phyloP scores from a whole-genome alignment of 2,888 invertebrate genomes.

The Carcina quercana region DNA sequence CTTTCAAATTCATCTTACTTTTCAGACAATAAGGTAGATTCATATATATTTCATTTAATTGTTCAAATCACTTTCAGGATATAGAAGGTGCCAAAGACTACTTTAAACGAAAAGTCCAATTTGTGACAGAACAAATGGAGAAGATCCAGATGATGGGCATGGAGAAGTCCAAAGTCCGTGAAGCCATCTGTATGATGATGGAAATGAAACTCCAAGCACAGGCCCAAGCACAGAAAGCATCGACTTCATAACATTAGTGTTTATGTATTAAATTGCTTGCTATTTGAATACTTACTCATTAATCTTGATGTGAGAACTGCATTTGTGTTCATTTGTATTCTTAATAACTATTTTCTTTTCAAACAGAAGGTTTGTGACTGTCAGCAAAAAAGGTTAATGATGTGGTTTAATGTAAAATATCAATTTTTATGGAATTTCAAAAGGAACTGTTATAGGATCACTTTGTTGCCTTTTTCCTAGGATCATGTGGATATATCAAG shows the following conservation, averaged over 20 bases:
- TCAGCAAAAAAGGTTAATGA: too few species aligned
- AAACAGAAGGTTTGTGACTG: too few species aligned
- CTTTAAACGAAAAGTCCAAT: constrained; percentile 92
- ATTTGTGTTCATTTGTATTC: constrained; percentile 11
- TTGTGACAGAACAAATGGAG: constrained; percentile 95
- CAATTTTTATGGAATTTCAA: too few species aligned
- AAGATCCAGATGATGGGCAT: constrained; percentile 88
- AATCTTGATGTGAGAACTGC: constrained; percentile 1
- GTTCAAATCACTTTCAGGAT: constrained; percentile 78
- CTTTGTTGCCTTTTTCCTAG: too few species aligned
- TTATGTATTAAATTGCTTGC: constrained; percentile 9
- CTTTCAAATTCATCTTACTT: too few species aligned
- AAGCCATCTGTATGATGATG: constrained; percentile 84
- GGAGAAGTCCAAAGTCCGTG: constrained; percentile 88
- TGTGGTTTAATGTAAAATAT: too few species aligned
- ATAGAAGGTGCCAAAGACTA: constrained; percentile 90
- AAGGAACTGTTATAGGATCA: too few species aligned
- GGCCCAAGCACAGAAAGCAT: constrained; percentile 49
- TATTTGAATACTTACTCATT: constrained; percentile 15
- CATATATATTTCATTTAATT: too few species aligned
- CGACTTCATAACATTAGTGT: constrained; percentile 44
- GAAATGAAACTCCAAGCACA: constrained; percentile 81
- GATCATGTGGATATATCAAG: too few species aligned
- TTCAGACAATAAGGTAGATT: too few species aligned
- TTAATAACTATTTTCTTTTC: constrained; percentile 10